Conservation (phyloP, 2,797 vertebrate species). For the Pampus argenteus region DNA sequence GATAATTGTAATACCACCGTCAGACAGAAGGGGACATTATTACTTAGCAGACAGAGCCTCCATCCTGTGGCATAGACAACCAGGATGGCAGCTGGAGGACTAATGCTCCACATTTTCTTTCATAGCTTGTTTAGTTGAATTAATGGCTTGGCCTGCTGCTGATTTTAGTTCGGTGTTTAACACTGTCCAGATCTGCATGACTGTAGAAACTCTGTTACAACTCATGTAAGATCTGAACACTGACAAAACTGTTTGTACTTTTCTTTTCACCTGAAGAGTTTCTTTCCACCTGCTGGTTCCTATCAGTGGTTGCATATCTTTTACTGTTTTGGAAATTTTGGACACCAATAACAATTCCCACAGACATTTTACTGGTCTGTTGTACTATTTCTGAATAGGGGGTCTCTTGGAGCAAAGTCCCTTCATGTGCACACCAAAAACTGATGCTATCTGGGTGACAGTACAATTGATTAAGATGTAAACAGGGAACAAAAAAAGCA, state of each 20-base stretch:
- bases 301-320: neutral
- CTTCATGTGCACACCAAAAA: neutral
- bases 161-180: conserved; percentile 8
- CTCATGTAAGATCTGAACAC: neutral
- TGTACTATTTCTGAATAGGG: neutral
- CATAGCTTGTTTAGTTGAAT: neutral
- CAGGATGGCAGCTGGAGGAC: neutral
- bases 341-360: neutral
- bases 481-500: no score
- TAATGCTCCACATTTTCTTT: neutral
- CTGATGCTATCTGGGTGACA: neutral
- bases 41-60: neutral
- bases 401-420: neutral
- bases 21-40: conserved; percentile 42
- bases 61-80: no score
- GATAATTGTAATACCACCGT: conserved; percentile 2
- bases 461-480: neutral
- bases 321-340: neutral
- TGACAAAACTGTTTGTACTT: neutral
- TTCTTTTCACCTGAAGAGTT: neutral
- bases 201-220: conserved; percentile 5
- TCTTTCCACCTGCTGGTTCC: neutral
- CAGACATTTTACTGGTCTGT: neutral
- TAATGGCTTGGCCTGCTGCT: neutral
- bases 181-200: neutral